phyloP scores from a whole-genome alignment of 2,113 vertebrate genomes.

The Notarius lentiginosus region DNA sequence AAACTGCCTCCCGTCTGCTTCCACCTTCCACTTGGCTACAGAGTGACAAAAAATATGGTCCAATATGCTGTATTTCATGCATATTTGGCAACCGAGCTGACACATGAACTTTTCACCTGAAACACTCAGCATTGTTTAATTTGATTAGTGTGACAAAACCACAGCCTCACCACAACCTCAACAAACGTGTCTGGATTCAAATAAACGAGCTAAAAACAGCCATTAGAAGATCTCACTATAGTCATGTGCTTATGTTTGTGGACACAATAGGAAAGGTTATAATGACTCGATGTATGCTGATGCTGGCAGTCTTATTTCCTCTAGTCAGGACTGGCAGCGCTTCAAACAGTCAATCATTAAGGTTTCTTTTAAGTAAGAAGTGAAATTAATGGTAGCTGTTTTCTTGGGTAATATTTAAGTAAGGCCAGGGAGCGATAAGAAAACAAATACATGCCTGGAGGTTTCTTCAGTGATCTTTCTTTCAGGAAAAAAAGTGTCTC shows the following conservation, averaged over 20 bases:
- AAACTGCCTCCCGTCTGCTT: constrained; percentile 22
- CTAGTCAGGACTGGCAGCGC: not conserved
- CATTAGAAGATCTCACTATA: constrained; percentile 8
- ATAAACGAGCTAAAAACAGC: constrained; percentile 54
- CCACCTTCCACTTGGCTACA: constrained; percentile 29
- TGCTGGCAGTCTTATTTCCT: constrained; percentile 23
- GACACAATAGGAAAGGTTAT: constrained; percentile 19
- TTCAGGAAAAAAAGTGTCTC: not conserved
- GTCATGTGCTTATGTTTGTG: constrained; percentile 12
- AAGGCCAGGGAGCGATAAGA: not conserved
- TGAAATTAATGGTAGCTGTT: constrained; percentile 16
- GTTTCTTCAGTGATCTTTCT: not conserved
- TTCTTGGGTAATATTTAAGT: not conserved
- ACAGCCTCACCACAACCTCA: constrained; percentile 39
- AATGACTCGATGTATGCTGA: constrained; percentile 24
- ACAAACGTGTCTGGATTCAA: constrained; percentile 52
- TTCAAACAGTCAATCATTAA: constrained; percentile 26
- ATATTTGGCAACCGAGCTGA: constrained; percentile 42
- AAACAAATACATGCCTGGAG: not conserved
- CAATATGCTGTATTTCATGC: constrained; percentile 29
- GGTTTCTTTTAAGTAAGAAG: not conserved
- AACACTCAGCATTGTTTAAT: constrained; percentile 40
- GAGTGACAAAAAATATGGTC: constrained; percentile 20
- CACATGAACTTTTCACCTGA: constrained; percentile 39
- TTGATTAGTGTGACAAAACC: constrained; percentile 35